phyloP scores from a whole-genome alignment of 2,888 invertebrate species.

The Drosophila atroscutellata region DNA sequence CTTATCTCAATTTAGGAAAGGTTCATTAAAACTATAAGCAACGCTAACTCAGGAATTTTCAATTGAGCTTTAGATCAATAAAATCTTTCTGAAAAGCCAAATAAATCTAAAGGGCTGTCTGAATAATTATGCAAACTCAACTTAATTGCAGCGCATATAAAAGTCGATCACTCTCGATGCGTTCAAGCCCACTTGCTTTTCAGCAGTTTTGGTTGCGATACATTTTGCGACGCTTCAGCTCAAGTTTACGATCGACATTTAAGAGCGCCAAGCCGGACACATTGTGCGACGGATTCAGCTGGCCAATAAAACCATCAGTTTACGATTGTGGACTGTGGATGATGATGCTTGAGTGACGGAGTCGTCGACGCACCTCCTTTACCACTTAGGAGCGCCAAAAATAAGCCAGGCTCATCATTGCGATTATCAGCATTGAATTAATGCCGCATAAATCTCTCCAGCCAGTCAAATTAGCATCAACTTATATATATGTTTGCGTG shows the following conservation, averaged over 20 bases:
- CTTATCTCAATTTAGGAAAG: not conserved
- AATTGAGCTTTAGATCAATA: not conserved
- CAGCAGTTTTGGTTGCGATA: conserved; percentile 11
- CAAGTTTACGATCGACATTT: conserved; percentile 55
- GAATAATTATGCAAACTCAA: not conserved
- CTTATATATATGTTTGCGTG: not conserved
- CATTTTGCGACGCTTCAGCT: conserved; percentile 31
- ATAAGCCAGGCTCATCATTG: conserved; percentile 67
- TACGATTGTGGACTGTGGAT: conserved; percentile 39
- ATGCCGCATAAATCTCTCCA: conserved; percentile 64
- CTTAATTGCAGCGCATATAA: conserved; percentile 11
- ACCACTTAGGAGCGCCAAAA: conserved; percentile 71
- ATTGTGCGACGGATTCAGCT: conserved; percentile 38
- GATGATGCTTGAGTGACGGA: conserved; percentile 61
- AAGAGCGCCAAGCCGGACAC: conserved; percentile 53
- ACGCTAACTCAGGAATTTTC: not conserved
- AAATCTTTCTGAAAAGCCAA: not conserved
- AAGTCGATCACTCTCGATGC: conserved; percentile 11
- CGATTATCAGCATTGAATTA: conserved; percentile 59
- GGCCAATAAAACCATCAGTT: conserved; percentile 56
- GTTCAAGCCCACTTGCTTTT: conserved; percentile 36
- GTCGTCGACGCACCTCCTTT: conserved; percentile 54
- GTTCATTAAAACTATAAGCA: not conserved
- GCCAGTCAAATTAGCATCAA: conserved; percentile 4
- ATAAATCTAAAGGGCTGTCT: not conserved